phyloP scores from a whole-genome alignment of 2,797 vertebrate species.

The Spondyliosoma cantharus region DNA sequence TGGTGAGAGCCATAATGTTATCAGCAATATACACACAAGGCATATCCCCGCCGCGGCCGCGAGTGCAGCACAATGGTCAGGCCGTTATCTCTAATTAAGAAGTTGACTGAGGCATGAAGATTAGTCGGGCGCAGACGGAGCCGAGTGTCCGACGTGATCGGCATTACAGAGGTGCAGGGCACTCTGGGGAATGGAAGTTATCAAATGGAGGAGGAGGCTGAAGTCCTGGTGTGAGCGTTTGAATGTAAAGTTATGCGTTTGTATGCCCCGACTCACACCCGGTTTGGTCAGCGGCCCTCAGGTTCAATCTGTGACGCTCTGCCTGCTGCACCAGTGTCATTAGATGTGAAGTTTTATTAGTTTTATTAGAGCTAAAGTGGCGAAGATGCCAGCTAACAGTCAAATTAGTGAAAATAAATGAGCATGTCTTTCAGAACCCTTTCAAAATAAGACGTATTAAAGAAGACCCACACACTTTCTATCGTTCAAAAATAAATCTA shows the following conservation, averaged over 20 bases:
- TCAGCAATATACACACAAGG: slow-evolving; percentile 71
- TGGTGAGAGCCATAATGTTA: slow-evolving; percentile 65
- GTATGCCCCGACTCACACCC: not conserved
- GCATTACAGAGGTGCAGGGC: slow-evolving; percentile 72
- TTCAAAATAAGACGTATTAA: no score
- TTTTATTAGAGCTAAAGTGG: no score
- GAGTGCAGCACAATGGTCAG: slow-evolving; percentile 82
- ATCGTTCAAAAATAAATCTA: no score
- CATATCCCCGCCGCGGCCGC: slow-evolving; percentile 78
- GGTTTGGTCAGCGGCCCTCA: no score
- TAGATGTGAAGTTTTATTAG: no score
- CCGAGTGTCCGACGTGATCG: slow-evolving; percentile 82
- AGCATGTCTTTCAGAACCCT: no score
- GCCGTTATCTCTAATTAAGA: slow-evolving; percentile 91
- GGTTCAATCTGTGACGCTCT: no score
- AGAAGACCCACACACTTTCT: no score
- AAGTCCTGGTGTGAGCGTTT: slow-evolving; percentile 31
- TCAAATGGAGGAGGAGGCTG: slow-evolving; percentile 73
- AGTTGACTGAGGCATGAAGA: slow-evolving; percentile 89
- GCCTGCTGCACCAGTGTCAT: no score
- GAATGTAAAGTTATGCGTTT: not conserved
- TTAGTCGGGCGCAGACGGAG: slow-evolving; percentile 85
- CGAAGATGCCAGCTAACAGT: no score
- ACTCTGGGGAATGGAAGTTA: slow-evolving; percentile 83
- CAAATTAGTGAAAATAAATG: no score